Base-by-base conservation (phyloP, 1,140 invertebrate species). In the Drosophila kepulauana region DNA sequence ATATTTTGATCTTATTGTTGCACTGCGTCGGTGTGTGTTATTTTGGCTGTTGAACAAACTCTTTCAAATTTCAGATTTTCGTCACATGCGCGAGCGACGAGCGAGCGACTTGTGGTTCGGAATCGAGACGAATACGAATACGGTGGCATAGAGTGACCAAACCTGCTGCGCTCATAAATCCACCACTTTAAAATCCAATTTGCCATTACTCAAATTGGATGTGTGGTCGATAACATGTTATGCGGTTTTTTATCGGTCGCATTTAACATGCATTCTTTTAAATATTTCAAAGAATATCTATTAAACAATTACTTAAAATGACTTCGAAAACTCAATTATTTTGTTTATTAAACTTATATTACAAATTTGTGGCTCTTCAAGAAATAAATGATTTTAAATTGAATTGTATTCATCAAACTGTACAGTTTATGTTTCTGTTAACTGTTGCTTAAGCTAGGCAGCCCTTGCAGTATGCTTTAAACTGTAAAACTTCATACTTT, bases 31-130 rank as follows among this genome's bases (percentile, higher is more conserved):
- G 2, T 10, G 28, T 35, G 30, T 58, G 51, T 41, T 51, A 57
- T 56, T 38, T 68, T 8, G 33, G 64, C 56, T 73, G 61, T 78
- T 68, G 54, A 63, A 49, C 49, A 62, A 62, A 74, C 68, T 75
- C 28, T 43, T 77, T 68, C 7, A 35, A 77, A 75, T 72, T 58
- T 72, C 57, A n/a, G 68, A 64, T 75, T 51, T 71, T 64, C 45
- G 63, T 48, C 46, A 64, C 67, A 75, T 75, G 73, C 73, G 73
- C 73, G 59, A 71, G 5, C 61, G 73, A 75, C 73, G 67, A 64
- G 11, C 68, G n/a, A 63, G 38, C 33, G 1, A 41, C 54, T 57
- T 68, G 58, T 35, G 68, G 52, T 58, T 45, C 73, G 73, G 43
- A 59, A 71, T 51, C 68, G 58, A 75, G 52, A 65, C 73, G 73